These are phyloP conservation scores for Anaspis maculata DNA, from an alignment of 2,888 invertebrate species.

Conservation along the genomic window DNA sequence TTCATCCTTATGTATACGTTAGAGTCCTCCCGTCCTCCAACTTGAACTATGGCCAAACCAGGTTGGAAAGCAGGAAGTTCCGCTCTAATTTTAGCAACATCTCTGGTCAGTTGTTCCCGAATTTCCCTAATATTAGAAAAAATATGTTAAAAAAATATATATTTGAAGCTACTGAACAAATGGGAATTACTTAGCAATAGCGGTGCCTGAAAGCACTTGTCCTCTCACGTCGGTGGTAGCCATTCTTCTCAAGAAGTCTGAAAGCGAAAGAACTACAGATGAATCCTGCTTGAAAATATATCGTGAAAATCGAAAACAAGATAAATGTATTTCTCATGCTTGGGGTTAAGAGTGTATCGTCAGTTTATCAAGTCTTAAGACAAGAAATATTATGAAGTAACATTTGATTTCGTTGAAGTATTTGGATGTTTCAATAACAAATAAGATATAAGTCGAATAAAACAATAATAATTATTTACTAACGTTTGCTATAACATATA, in stretches of 20 bases:
- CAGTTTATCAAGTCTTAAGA: not conserved
- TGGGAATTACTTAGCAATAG: constrained; percentile 56
- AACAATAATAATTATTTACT: no score
- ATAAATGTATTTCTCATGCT: no score
- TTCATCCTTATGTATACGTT: constrained; percentile 98
- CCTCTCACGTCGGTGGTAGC: constrained; percentile 31
- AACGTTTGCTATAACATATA: no score
- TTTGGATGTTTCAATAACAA: no score
- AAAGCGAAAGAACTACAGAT: no score
- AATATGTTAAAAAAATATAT: not conserved
- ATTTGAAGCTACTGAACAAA: not conserved
- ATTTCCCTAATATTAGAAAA: constrained; percentile 53
- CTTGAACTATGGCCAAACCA: constrained; percentile 88
- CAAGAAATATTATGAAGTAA: no score
- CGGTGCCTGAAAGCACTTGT: constrained; percentile 56
- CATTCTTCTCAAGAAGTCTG: constrained; percentile 18
- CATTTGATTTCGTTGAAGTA: no score
- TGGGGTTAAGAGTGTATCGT: no score
- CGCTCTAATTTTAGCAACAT: constrained; percentile 54
- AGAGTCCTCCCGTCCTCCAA: constrained; percentile 93
- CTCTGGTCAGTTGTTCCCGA: constrained; percentile 55
- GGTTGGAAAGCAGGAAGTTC: constrained; percentile 57
- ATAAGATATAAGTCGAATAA: no score
- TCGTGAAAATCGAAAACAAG: no score
- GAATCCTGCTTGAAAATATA: no score